Percentiles rank a stretch among this genome's conserved stretches.
Evolutionary conservation across 1,140 invertebrate species (phyloP).

Genomic region (Fopius arisanus): DNA sequence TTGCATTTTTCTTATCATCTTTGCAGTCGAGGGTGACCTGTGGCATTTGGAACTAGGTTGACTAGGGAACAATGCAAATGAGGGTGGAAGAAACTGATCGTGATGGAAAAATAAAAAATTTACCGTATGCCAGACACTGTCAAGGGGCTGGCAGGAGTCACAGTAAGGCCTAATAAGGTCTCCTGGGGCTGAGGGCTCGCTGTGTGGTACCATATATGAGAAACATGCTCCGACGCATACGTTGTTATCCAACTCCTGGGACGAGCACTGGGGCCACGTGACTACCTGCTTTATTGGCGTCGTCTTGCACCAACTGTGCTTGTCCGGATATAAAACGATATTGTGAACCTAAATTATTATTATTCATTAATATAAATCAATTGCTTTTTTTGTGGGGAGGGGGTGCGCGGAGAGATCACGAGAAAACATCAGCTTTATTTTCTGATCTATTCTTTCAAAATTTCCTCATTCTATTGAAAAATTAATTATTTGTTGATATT

Average conservation of each 20-base stretch:
- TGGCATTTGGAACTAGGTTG: neutral
- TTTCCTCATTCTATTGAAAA: no score
- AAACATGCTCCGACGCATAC: constrained; percentile 76
- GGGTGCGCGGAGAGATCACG: no score
- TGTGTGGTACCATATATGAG: constrained; percentile 74
- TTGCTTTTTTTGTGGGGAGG: no score
- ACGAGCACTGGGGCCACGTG: constrained; percentile 68
- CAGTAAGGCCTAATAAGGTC: constrained; percentile 74
- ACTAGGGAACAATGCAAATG: neutral
- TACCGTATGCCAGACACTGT: constrained; percentile 72
- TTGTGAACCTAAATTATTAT: constrained; percentile 69
- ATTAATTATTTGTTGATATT: no score
- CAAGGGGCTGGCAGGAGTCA: constrained; percentile 73
- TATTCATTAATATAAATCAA: neutral
- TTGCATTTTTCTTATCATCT: constrained; percentile 65
- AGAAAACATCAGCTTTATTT: no score
- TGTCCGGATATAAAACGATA: constrained; percentile 73
- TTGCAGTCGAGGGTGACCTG: constrained; percentile 70
- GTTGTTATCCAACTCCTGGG: constrained; percentile 73
- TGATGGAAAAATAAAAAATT: constrained; percentile 41
- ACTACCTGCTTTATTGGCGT: constrained; percentile 74
- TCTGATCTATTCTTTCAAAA: no score
- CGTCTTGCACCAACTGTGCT: constrained; percentile 76
- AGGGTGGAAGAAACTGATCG: neutral
- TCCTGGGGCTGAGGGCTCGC: constrained; percentile 71